Percentiles rank a stretch among this genome's conserved stretches.
phyloP scores from a whole-genome alignment of 1,140 invertebrate genomes.

The Procambarus clarkii region DNA sequence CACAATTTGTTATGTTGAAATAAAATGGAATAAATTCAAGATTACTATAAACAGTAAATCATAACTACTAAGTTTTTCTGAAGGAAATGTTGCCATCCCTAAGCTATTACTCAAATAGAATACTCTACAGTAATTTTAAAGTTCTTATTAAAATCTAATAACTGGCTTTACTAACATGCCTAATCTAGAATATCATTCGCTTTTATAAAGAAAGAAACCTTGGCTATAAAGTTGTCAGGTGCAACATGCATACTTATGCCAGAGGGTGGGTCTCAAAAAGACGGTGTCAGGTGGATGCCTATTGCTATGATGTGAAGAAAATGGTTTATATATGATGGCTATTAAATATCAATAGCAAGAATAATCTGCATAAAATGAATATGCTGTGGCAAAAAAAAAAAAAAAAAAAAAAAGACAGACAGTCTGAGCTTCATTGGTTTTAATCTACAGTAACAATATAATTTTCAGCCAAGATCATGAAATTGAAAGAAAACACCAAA shows the following conservation, averaged over 20 bases:
- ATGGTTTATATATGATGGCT: constrained; percentile 18
- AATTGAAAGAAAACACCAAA: not conserved
- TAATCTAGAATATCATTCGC: constrained; percentile 38
- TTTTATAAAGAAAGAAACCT: constrained; percentile 44
- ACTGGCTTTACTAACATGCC: constrained; percentile 63
- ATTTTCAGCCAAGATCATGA: not conserved
- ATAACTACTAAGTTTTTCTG: not conserved
- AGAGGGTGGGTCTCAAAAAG: constrained; percentile 13
- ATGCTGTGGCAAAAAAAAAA: constrained; percentile 1
- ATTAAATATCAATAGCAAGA: constrained; percentile 36
- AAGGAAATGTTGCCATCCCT: constrained; percentile 58
- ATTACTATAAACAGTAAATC: constrained; percentile 16
- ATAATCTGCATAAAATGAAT: constrained; percentile 26
- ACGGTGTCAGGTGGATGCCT: constrained; percentile 27
- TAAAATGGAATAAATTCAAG: not conserved
- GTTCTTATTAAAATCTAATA: constrained; percentile 36
- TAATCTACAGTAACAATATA: not conserved
- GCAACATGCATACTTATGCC: constrained; percentile 51
- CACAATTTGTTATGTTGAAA: not conserved
- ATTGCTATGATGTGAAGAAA: constrained; percentile 28
- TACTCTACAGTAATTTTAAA: constrained; percentile 40
- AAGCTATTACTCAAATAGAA: constrained; percentile 34
- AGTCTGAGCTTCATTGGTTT: constrained; percentile 43
- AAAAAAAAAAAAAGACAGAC: constrained; percentile 5
- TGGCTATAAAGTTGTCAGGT: constrained; percentile 24